Base-by-base conservation (phyloP, 1,140 invertebrate genomes). In the Drosophila auraria region DNA sequence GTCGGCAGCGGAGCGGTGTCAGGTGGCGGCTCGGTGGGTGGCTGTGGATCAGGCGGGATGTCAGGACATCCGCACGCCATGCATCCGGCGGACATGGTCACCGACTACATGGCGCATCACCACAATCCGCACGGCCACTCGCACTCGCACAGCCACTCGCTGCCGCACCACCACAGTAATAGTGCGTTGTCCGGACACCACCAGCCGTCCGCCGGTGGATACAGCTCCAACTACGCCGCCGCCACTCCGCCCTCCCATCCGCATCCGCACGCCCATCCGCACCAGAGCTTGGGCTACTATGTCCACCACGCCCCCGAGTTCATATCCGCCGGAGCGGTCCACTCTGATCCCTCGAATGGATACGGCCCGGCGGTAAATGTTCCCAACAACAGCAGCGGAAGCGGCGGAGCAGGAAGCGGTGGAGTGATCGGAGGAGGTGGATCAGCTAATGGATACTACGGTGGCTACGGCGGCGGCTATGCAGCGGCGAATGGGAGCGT, bases 21-120 rank as follows among this genome's bases (percentile, higher is more conserved):
- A 69, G 68, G 68, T 57, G 61, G 53, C 44, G 65, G 71, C 9
- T 45, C 66, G 11, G 70, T 73, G 27, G 78, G 73, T 1, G 77
- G 14, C 57, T 70, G 66, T 23, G 64, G 62, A 20, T 53, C 68
- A 14, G 42, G 64, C 8, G 78, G 69, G 7, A 91, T 91, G 78
- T 91, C 94, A 5, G 80, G 78, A 20, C 92, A 92, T 78, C 90
- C 89, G 51, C 91, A 92, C 57, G 80, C 83, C 23, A 90, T 87
- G 75, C 91, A 92, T 80, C 90, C 91, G 66, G 90, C 91, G 74
- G 92, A 92, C 75, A 92, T 92, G 90, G 90, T 92, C 77, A 92
- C 80, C 74, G 91, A 92, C 80, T 92, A 92, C 30, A 92, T 92
- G 91, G 89, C 83, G n/a, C 89, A 89, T 44, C 89, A 91, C 54